Evolutionary conservation across 1,140 invertebrate species (phyloP).

Genomic region (Drosophila ironensis): DNA sequence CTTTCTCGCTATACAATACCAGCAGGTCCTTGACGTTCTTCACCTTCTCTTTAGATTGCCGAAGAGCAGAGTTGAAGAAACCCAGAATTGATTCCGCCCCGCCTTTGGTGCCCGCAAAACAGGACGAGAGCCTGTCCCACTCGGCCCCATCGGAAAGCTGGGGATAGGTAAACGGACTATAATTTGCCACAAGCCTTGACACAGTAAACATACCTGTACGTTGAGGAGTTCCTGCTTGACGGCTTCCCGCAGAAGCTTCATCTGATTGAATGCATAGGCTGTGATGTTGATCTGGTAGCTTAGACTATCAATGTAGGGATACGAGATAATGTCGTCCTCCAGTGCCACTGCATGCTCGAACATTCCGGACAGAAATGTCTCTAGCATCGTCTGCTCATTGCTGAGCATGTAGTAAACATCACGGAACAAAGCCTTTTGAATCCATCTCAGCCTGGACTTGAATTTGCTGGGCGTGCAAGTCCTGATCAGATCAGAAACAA

Average conservation of each 20-base stretch:
- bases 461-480: not conserved
- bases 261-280: slow-evolving; percentile 23
- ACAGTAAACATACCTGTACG: slow-evolving; percentile 23
- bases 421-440: slow-evolving; percentile 11
- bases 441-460: slow-evolving; percentile 13
- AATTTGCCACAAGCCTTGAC: not conserved
- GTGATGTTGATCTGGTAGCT: slow-evolving; percentile 8
- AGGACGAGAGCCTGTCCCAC: not conserved
- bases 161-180: not conserved
- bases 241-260: slow-evolving; percentile 7
- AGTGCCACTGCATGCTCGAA: slow-evolving; percentile 43
- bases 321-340: slow-evolving; percentile 44
- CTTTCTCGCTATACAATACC: not conserved
- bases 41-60: not conserved
- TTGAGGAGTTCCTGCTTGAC: slow-evolving; percentile 2
- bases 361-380: slow-evolving; percentile 37
- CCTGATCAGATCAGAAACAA: slow-evolving; percentile 8
- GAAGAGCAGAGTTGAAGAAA: slow-evolving; percentile 19
- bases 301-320: slow-evolving; percentile 2
- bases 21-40: slow-evolving; percentile 9
- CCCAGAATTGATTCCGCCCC: not conserved
- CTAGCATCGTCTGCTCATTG: slow-evolving; percentile 33
- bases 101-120: not conserved
- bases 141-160: slow-evolving; percentile 22
- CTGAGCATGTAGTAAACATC: slow-evolving; percentile 48